phyloP scores from a whole-genome alignment of 2,113 vertebrate genomes.

The Rattus norvegicus region GRCr8 NC_086034.1:15344501-15345000 shows the following conservation, averaged over 20 bases:
- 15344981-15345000: not conserved
- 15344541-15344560: not conserved
- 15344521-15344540: not conserved
- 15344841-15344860: not conserved
- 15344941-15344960: not conserved
- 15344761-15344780: not conserved
- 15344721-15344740: not conserved
- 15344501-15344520: not conserved
- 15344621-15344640: not conserved
- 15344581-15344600: not conserved
- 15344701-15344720: not conserved
- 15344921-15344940: not conserved
- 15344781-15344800: not conserved
- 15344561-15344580: not conserved
- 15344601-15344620: not conserved
- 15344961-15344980: not conserved
- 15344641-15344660: not conserved
- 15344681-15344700: not conserved
- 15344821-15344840: not conserved
- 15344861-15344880: not conserved
- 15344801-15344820: not conserved
- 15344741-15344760: not conserved
- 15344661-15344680: not conserved
- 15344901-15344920: not conserved
- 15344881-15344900: not conserved